Evolutionary conservation across 2,797 vertebrate genomes (phyloP).

Genomic region (Garrulus glandarius): DNA sequence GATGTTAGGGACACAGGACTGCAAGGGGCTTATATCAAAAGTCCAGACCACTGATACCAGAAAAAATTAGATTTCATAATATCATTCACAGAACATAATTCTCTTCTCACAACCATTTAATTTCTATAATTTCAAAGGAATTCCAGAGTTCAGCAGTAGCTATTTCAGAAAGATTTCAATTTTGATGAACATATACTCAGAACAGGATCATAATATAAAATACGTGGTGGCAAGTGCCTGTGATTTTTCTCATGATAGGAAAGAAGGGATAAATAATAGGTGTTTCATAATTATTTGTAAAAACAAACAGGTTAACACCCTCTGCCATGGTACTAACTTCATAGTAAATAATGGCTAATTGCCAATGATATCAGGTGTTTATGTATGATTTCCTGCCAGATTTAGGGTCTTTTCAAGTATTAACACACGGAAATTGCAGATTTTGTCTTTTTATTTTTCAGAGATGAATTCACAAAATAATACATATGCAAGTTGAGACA

Average conservation of each 20-base stretch:
- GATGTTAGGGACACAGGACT: not conserved
- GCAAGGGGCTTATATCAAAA: not conserved
- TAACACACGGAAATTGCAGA: not conserved
- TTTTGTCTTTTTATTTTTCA: not conserved
- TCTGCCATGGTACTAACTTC: not conserved
- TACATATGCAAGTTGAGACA: not conserved
- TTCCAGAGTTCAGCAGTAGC: not conserved
- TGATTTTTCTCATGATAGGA: not conserved
- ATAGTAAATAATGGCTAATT: not conserved
- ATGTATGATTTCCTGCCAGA: not conserved
- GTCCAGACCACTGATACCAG: not conserved
- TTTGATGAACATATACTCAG: not conserved
- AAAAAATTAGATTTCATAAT: not conserved
- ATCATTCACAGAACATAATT: not conserved
- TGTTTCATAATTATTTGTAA: not conserved
- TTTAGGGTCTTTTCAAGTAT: not conserved
- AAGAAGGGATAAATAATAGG: not conserved
- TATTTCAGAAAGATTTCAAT: not conserved
- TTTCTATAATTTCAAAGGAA: not conserved
- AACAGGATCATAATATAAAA: not conserved
- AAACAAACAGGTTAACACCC: not conserved
- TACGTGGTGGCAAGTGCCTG: rapidly evolving
- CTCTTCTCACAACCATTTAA: not conserved
- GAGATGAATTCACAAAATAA: not conserved
- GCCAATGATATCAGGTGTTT: not conserved